Evolutionary conservation across 2,888 invertebrate species (phyloP).

Genomic region (Nudaria mundana): DNA sequence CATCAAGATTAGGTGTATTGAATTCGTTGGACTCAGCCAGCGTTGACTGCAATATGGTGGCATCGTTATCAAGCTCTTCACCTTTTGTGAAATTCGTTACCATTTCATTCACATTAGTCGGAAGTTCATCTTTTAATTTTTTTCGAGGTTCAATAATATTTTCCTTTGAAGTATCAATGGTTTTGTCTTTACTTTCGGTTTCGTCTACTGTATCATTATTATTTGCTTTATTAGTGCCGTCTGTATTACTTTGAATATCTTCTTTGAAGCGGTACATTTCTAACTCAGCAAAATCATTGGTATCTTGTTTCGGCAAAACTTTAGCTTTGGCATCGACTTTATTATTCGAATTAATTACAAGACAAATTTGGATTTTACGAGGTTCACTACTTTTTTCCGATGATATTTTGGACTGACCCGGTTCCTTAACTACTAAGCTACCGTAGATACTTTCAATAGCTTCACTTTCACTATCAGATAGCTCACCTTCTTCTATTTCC

Average conservation of each 20-base stretch:
- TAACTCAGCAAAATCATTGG: constrained; percentile 45
- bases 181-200: background rate
- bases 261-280: constrained; percentile 47
- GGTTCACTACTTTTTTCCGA: constrained; percentile 38
- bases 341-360: constrained; percentile 39
- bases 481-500: constrained; percentile 72
- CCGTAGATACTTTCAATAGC: constrained; percentile 68
- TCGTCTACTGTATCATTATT: background rate
- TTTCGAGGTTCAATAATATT: background rate
- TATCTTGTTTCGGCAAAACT: constrained; percentile 14
- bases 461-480: constrained; percentile 75
- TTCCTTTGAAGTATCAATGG: background rate
- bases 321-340: constrained; percentile 13
- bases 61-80: background rate
- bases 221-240: background rate
- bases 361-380: constrained; percentile 38
- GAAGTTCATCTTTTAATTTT: background rate
- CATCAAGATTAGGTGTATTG: background rate
- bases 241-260: background rate
- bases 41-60: background rate
- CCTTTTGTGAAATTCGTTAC: background rate
- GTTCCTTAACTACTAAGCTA: constrained; percentile 49
- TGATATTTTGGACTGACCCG: constrained; percentile 21
- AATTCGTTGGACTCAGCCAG: background rate
- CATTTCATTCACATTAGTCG: background rate